Conservation (phyloP, 2,797 vertebrate genomes). For the Stomatorhinus walkeri region DNA sequence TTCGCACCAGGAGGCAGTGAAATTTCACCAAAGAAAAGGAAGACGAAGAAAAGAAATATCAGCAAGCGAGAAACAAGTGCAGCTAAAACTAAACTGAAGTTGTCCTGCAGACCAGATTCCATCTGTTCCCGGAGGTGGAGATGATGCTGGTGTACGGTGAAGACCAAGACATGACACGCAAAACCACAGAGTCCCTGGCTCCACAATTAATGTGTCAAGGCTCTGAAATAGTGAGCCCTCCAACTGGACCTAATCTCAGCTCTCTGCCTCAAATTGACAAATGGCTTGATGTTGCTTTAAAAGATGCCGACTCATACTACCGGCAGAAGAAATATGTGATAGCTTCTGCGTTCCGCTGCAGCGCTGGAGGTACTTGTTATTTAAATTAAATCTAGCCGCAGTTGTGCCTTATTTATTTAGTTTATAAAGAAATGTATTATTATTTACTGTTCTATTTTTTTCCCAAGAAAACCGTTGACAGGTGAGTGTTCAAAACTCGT, state of each 20-base stretch:
- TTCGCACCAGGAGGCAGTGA: background rate
- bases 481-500: background rate
- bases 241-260: constrained; percentile 35
- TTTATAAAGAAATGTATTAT: constrained; percentile 35
- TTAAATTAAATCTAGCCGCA: constrained; percentile 33
- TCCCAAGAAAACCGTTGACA: background rate
- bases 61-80: background rate
- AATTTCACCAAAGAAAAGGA: background rate
- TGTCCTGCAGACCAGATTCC: background rate
- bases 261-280: constrained; percentile 51
- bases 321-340: constrained; percentile 51
- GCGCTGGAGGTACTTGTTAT: constrained; percentile 56
- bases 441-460: constrained; percentile 34
- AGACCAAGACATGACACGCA: constrained; percentile 52
- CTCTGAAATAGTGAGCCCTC: constrained; percentile 36
- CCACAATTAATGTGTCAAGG: constrained; percentile 30
- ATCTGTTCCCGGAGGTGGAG: constrained; percentile 51
- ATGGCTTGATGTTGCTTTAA: constrained; percentile 53
- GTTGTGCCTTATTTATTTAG: constrained; percentile 34
- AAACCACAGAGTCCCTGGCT: constrained; percentile 35
- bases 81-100: background rate
- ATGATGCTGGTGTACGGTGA: constrained; percentile 52
- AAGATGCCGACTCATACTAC: constrained; percentile 55
- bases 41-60: background rate
- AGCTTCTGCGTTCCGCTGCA: constrained; percentile 48